A percentile compares a stretch with the other conserved stretches of the same genome.
Conservation (phyloP, 2,113 vertebrate species). For the Pygoscelis adeliae region DNA sequence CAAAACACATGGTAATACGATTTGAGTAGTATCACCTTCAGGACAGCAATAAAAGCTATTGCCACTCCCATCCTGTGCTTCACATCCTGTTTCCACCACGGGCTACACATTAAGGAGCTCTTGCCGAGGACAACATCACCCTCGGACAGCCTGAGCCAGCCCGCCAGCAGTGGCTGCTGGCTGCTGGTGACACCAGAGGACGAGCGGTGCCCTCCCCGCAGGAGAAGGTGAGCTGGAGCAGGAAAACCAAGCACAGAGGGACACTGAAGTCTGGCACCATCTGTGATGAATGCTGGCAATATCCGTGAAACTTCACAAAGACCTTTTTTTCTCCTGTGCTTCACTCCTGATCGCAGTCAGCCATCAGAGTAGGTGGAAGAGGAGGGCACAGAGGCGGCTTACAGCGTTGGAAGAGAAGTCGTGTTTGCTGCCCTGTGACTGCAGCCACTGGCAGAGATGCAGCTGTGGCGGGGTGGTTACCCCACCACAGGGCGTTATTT, state of each 20-base stretch:
- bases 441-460: not conserved
- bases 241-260: fast-evolving
- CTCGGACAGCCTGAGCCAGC: not conserved
- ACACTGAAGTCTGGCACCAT: not conserved
- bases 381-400: not conserved
- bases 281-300: not conserved
- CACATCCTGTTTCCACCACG: conserved; percentile 60
- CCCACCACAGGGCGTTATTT: not conserved
- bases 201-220: fast-evolving
- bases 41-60: not conserved
- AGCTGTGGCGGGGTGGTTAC: not conserved
- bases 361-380: not conserved
- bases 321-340: not conserved
- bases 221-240: not conserved
- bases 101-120: not conserved
- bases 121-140: not conserved
- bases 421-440: not conserved
- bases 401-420: fast-evolving
- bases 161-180: not conserved
- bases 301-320: fast-evolving
- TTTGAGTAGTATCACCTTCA: not conserved
- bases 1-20: not conserved
- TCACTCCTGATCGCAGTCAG: not conserved
- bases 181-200: not conserved
- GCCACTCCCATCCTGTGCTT: conserved; percentile 66